phyloP scores from a whole-genome alignment of 23 tunicate species.

The Trididemnum nubilum region DNA sequence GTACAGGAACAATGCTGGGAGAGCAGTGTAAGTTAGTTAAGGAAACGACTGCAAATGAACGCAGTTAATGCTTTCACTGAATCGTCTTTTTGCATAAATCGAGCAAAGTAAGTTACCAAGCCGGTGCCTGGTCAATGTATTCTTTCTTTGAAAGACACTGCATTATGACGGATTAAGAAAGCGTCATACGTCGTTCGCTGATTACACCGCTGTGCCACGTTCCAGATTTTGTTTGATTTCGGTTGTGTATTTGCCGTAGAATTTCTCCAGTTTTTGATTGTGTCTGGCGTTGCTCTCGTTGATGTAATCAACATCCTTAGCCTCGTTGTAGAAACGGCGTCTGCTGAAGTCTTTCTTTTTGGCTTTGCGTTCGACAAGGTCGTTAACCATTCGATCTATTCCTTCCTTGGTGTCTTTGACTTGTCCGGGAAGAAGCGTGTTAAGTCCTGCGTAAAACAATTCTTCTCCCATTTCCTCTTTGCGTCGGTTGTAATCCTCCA shows the following conservation, averaged over 20 bases:
- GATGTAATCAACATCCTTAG: conserved; percentile 90
- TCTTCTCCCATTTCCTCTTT: conserved; percentile 89
- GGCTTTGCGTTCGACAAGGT: conserved; percentile 64
- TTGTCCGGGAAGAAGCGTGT: conserved; percentile 79
- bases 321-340: conserved; percentile 61
- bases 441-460: conserved; percentile 78
- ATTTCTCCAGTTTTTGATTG: conserved; percentile 77
- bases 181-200: no score
- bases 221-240: conserved; percentile 96
- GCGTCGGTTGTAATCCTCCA: conserved; percentile 70
- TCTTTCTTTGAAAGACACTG: no score
- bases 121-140: no score
- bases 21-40: no score
- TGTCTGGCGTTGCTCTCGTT: conserved; percentile 85
- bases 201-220: conserved; percentile 91
- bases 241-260: conserved; percentile 89
- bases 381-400: conserved; percentile 80
- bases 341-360: conserved; percentile 81
- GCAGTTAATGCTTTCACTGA: no score
- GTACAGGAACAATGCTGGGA: no score
- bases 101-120: no score
- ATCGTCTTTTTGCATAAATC: no score
- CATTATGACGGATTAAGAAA: no score
- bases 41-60: no score
- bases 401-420: conserved; percentile 83